These are phyloP conservation scores for Daktulosphaira vitifoliae DNA, from an alignment of 1,140 invertebrate species.

Conservation along the genomic window DNA sequence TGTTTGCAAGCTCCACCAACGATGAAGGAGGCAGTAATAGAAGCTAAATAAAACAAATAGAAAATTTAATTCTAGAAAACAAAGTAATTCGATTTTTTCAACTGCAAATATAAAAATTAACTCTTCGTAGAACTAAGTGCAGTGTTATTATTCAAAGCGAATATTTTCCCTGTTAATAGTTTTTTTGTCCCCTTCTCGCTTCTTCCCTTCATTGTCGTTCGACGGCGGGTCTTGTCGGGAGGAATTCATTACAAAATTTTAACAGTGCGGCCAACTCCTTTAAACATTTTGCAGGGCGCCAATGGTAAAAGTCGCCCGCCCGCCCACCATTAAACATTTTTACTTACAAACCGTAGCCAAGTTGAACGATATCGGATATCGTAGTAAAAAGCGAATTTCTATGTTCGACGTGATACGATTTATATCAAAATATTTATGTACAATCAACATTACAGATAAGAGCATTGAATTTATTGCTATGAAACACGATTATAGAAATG, in stretches of 20 bases:
- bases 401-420: no score
- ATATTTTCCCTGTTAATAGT: not conserved
- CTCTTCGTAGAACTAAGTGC: not conserved
- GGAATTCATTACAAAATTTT: slow-evolving; percentile 23
- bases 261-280: slow-evolving; percentile 9
- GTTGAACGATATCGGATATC: no score
- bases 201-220: not conserved
- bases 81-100: not conserved
- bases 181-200: not conserved
- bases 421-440: no score
- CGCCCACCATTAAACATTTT: no score
- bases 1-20: not conserved
- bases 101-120: not conserved
- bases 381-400: no score
- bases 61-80: not conserved
- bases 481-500: no score
- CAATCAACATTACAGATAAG: no score
- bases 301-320: slow-evolving; percentile 14
- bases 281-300: not conserved
- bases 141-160: not conserved
- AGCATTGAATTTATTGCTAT: no score
- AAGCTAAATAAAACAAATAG: not conserved
- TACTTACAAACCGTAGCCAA: no score
- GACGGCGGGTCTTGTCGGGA: slow-evolving; percentile 4
- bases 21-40: not conserved